A percentile compares a stretch with the other conserved stretches of the same genome.
Conservation (phyloP, 2,888 invertebrate species). For the Masnerella sp. region DNA sequence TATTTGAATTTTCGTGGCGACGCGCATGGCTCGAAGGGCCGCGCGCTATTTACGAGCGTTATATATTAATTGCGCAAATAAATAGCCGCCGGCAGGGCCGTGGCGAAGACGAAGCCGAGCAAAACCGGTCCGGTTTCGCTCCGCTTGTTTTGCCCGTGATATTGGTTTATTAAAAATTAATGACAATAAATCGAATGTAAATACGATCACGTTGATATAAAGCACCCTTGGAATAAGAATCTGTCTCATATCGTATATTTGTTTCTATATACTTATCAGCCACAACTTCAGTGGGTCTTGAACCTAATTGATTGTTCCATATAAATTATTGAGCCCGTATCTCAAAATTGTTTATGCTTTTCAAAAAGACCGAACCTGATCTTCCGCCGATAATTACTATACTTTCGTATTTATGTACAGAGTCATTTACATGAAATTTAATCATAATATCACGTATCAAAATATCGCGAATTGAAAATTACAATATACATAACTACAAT, state of each 20-base stretch:
- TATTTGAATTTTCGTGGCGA: slow-evolving; percentile 69
- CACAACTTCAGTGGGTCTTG: too few species aligned
- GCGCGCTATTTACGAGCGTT: slow-evolving; percentile 75
- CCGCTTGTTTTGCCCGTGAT: slow-evolving; percentile 63
- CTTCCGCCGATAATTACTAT: too few species aligned
- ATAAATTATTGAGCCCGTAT: too few species aligned
- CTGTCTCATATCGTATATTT: not conserved
- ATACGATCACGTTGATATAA: slow-evolving; percentile 64
- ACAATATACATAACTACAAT: too few species aligned
- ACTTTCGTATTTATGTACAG: too few species aligned
- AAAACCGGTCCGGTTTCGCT: slow-evolving; percentile 68
- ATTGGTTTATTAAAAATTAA: slow-evolving; percentile 75
- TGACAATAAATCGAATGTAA: slow-evolving; percentile 71
- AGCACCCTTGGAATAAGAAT: slow-evolving; percentile 16
- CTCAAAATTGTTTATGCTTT: too few species aligned
- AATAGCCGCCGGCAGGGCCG: slow-evolving; percentile 68
- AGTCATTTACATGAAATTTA: too few species aligned
- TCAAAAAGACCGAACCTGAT: too few species aligned
- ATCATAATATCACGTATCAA: too few species aligned
- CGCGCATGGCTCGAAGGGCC: slow-evolving; percentile 63
- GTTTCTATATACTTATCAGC: too few species aligned
- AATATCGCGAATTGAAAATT: too few species aligned
- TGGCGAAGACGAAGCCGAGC: slow-evolving; percentile 19
- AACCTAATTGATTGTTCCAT: too few species aligned
- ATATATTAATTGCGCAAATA: slow-evolving; percentile 77